Evolutionary conservation across 2,797 vertebrate species (phyloP).

Genomic region (Pachyuromys duprasi): DNA sequence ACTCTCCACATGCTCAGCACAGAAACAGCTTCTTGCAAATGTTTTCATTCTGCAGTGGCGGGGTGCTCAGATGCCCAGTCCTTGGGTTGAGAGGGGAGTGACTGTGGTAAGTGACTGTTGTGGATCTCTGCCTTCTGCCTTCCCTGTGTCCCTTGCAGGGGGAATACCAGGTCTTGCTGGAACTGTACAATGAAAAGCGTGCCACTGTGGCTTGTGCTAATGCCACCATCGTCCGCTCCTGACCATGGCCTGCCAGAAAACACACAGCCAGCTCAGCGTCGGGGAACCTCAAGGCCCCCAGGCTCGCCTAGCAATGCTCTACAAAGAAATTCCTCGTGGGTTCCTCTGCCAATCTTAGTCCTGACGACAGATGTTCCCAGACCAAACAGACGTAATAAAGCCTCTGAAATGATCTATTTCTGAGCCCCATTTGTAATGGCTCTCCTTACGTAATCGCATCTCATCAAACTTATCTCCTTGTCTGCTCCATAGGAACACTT

Average conservation of each 20-base stretch:
- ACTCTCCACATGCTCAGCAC: no score
- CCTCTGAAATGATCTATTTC: background rate
- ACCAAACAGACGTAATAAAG: background rate
- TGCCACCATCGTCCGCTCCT: conserved; percentile 79
- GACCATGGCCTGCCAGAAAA: conserved; percentile 6
- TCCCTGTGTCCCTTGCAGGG: conserved; percentile 80
- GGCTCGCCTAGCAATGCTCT: background rate
- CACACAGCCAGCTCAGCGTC: accelerated
- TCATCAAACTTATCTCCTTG: background rate
- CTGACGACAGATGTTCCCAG: background rate
- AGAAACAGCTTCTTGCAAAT: background rate
- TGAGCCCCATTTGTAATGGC: background rate
- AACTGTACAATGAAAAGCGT: conserved; percentile 81
- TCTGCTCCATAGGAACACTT: background rate
- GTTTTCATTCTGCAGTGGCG: background rate
- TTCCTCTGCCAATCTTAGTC: background rate
- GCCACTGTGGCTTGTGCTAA: conserved; percentile 82
- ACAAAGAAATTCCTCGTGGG: conserved; percentile 12
- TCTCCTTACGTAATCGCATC: background rate
- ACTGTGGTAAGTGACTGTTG: background rate
- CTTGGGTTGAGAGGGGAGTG: no score
- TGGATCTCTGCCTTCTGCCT: background rate
- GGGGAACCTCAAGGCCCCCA: background rate
- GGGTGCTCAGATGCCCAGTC: background rate
- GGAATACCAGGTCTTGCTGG: conserved; percentile 79